Base-by-base conservation (phyloP, 1,140 invertebrate genomes). In the Drosophila kikkawai region DNA sequence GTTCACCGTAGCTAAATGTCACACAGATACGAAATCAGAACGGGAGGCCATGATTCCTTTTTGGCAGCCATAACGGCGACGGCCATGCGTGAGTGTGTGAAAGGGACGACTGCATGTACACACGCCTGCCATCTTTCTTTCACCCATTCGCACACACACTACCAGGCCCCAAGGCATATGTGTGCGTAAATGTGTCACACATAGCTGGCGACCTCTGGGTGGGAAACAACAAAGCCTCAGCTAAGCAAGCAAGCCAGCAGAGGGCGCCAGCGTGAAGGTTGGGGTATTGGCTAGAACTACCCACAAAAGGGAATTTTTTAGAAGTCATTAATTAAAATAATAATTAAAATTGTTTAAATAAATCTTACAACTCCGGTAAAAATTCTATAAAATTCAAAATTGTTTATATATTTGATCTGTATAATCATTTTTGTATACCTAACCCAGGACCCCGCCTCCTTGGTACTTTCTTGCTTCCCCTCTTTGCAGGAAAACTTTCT, bases 211-310 rank as follows among this genome's bases (percentile, higher is more conserved):
- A 37, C 57, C 64, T 64, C 81, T 84, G 65, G 6, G 17, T 73
- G 19, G 12, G 17, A 32, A 1, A 13, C 19, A 7, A 29, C 4
- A 15, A 74, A 71, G 36, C 53, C 11, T 36, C 15, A 53, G 42
- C 29, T 85, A 41, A 50, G 37, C 41, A 17, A 15, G 8, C 7
- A n/a, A 17, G 9, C 15, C 82, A 15, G 13, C 3, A 86, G 82
- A 53, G 68, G 74, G 68, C 82, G 79, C 69, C 32, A 42, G 41
- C 15, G 3, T 0, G 11, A 45, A 19, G 82, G 82, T 85, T 81
- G 41, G 69, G 11, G 61, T 70, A 63, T 65, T 36, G 26, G 67
- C 66, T 84, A 26, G 19, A 45, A 37, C 55, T 19, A n/a, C 19
- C 22, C 55, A 19, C 17, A n/a, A 29, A 37, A 56, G 64, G 51